phyloP scores from a whole-genome alignment of 2,888 invertebrate species.

The Rugalucina vietnamica region DNA sequence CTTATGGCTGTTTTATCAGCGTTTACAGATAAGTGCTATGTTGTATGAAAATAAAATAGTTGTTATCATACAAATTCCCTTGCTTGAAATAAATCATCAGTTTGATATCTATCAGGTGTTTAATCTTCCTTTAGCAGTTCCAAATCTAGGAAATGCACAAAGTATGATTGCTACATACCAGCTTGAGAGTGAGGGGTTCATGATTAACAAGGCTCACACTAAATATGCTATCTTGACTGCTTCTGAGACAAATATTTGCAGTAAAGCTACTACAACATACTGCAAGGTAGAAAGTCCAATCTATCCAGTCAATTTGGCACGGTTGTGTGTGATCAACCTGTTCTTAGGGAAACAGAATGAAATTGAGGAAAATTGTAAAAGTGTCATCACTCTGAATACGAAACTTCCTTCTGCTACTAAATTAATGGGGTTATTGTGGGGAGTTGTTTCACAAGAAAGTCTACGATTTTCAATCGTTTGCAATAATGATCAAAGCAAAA shows the following conservation, averaged over 20 bases:
- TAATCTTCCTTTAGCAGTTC: neutral
- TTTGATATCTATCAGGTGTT: neutral
- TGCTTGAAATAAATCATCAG: neutral
- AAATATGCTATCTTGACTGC: neutral
- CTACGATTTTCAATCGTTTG: neutral
- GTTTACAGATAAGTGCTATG: neutral
- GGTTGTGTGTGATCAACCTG: neutral
- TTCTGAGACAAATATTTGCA: neutral
- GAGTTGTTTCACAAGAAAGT: neutral
- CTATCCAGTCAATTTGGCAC: neutral
- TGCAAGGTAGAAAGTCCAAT: neutral
- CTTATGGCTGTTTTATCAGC: slow-evolving; percentile 31
- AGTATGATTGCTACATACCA: neutral
- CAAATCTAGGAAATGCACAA: neutral
- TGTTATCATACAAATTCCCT: neutral
- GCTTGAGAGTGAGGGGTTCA: neutral
- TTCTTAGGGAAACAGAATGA: neutral
- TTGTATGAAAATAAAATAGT: slow-evolving; percentile 13
- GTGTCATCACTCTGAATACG: neutral
- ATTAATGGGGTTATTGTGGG: neutral
- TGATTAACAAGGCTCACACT: neutral
- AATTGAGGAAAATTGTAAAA: neutral
- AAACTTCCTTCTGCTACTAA: neutral
- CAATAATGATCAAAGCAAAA: neutral
- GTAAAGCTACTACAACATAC: neutral